These are phyloP conservation scores for Mus caroli DNA, from an alignment of 2,797 vertebrate genomes.

Conservation along the genomic window DNA sequence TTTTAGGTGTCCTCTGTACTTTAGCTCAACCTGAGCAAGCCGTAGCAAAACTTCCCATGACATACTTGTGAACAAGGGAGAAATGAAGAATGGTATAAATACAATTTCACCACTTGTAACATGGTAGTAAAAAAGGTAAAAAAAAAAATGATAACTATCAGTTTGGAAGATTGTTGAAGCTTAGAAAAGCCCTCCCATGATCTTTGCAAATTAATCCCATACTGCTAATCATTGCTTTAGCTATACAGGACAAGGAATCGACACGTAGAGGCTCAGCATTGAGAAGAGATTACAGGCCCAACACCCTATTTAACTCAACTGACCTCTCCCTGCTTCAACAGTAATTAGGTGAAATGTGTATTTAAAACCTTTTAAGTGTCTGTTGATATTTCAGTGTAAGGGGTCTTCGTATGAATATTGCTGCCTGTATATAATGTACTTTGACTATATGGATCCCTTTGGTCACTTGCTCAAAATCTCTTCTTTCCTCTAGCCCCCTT, in stretches of 20 bases:
- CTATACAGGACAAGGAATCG: background rate
- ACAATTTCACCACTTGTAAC: background rate
- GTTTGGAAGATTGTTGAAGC: background rate
- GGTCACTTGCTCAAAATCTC: background rate
- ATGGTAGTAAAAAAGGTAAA: background rate
- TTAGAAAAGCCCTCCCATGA: background rate
- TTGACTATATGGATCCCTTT: background rate
- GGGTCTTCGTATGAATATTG: too few relatives aligned
- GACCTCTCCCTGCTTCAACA: background rate
- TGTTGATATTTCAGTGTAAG: background rate
- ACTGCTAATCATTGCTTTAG: background rate
- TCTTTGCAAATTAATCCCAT: conserved; percentile 7
- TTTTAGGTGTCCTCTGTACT: background rate
- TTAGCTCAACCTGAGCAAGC: background rate
- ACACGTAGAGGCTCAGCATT: background rate
- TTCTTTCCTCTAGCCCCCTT: too few relatives aligned
- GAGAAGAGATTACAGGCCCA: background rate
- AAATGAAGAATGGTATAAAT: background rate
- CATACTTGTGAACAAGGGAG: background rate
- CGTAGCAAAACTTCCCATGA: background rate
- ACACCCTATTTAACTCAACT: background rate
- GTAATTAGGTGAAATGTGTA: background rate
- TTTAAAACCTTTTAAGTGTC: background rate
- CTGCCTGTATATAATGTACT: background rate
- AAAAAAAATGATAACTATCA: background rate